Conservation (phyloP, 1,140 invertebrate species). For the Zophobas atratus region DNA sequence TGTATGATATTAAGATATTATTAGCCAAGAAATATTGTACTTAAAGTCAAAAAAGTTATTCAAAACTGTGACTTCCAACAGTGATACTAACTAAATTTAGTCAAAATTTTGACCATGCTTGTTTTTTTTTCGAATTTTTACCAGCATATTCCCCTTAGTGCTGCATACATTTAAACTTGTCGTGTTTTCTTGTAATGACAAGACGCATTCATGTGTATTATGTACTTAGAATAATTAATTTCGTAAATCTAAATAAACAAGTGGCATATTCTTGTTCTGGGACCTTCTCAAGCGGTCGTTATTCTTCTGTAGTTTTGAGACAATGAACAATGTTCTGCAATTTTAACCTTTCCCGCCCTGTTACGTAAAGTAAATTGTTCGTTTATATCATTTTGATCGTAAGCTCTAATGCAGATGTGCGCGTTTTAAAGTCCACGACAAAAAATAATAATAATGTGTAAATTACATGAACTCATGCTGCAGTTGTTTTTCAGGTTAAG, state of each 20-base stretch:
- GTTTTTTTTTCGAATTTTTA: no score
- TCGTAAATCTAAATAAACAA: constrained; percentile 45
- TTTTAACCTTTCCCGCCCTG: constrained; percentile 40
- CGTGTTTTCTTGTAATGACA: no score
- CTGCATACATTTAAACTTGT: no score
- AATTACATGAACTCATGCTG: no score
- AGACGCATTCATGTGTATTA: background rate
- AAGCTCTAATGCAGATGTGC: constrained; percentile 7
- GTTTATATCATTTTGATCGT: constrained; percentile 38
- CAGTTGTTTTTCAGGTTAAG: no score
- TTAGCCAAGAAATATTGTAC: no score
- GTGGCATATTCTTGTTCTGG: constrained; percentile 12
- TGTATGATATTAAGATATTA: no score
- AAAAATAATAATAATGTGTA: background rate
- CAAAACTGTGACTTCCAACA: no score
- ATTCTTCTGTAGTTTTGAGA: constrained; percentile 20
- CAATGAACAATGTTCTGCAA: constrained; percentile 35
- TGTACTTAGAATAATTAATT: constrained; percentile 19
- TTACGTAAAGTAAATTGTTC: constrained; percentile 41
- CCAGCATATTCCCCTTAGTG: no score
- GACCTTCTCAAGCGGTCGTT: constrained; percentile 34
- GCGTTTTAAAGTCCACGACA: background rate
- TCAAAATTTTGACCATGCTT: no score
- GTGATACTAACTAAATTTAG: no score
- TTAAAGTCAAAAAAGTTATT: no score